A percentile compares a stretch with the other conserved stretches of the same genome.
Evolutionary conservation across 2,888 invertebrate species (phyloP).

Genomic region (Galerucella pusilla): DNA sequence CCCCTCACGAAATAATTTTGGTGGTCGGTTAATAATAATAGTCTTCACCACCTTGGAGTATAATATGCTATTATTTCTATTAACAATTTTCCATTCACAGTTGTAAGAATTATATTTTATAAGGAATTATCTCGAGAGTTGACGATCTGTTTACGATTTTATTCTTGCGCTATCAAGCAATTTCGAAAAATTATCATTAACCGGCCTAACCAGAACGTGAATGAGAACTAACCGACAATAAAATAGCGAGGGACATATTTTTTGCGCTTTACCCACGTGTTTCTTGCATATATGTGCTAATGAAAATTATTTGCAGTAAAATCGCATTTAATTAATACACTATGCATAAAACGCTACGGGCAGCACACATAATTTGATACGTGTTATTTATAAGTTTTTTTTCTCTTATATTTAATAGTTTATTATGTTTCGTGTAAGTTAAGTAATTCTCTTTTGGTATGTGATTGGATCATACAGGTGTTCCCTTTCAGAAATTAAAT

Average conservation of each 20-base stretch:
- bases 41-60: no score
- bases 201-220: slow-evolving; percentile 38
- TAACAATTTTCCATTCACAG: no score
- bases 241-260: slow-evolving; percentile 50
- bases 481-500: no score
- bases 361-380: background rate
- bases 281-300: slow-evolving; percentile 36
- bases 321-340: slow-evolving; percentile 28
- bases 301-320: slow-evolving; percentile 27
- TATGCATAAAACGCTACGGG: slow-evolving; percentile 26
- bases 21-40: no score
- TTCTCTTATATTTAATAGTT: no score
- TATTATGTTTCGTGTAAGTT: no score
- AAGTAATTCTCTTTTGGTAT: no score
- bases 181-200: background rate
- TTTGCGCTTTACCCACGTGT: slow-evolving; percentile 43
- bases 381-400: background rate
- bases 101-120: no score
- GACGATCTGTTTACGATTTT: background rate
- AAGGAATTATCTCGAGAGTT: no score
- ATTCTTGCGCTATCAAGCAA: background rate
- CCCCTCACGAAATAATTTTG: no score
- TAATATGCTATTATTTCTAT: no score
- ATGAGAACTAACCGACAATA: slow-evolving; percentile 45
- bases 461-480: no score